Evolutionary conservation across 2,113 vertebrate species (phyloP), one percentile per base, ranked within the genome.

Genomic region (Geococcyx californianus): DNA sequence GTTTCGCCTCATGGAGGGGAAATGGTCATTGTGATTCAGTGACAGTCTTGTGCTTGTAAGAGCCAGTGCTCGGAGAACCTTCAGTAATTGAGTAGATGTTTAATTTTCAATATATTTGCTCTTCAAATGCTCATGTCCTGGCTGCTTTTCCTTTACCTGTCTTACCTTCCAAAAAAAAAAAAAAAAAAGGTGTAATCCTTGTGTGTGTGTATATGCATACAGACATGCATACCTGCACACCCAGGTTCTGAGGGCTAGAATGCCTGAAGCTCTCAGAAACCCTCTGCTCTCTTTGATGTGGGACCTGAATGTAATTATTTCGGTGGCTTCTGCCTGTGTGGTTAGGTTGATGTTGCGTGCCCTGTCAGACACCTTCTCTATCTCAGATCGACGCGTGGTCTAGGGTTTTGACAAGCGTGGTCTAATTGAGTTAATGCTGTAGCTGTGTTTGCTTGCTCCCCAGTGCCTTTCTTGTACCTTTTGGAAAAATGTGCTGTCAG

Each of bases 351-450:
- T 31, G 1, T 47, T 69, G 40, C 15, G 14, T 3, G 2, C 9
- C 45, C n/a, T 66, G 34, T 49, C 38, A 7, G 5, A 38, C 36
- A 77, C 67, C 58, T 54, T n/a, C 64, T 67, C 11, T 17, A 0
- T 72, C 81, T 81, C 56, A 63, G n/a, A 28, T 55, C 44, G 81
- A 11, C 23, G 33, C 1, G 0, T 40, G 19, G 34, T 34, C 38
- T 87, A 34, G 66, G 60, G 52, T 72, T 94, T 78, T 66, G 56
- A 34, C 44, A 87, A 63, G 36, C 34, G 12, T 64, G 6, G 34
- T 89, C 25, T 82, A 29, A 81, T 75, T 87, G 74, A 79, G 29
- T 87, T 91, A 64, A 47, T 87, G 16, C 66, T 90, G 56, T 36
- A 84, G 62, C 66, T 94, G n/a, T 78, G 47, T 19, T 78, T 66